phyloP scores from a whole-genome alignment of 2,797 vertebrate species.

The Silurus aristotelis region DNA sequence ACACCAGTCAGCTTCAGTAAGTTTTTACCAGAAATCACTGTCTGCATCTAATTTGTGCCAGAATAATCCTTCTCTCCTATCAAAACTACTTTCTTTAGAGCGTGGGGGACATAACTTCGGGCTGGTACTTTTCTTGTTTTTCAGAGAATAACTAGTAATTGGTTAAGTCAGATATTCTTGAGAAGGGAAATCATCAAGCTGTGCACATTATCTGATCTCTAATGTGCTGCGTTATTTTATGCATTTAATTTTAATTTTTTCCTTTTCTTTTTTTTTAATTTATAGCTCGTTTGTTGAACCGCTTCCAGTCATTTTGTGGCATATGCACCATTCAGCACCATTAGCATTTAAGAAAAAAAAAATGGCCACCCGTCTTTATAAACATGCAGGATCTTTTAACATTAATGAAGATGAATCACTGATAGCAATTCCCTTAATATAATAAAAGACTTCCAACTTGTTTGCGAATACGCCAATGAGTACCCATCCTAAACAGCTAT shows the following conservation, averaged over 20 bases:
- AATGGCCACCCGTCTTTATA: background rate
- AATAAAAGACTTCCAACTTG: background rate
- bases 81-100: background rate
- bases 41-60: slow-evolving; percentile 24
- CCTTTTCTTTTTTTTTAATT: background rate
- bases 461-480: background rate
- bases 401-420: background rate
- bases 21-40: slow-evolving; percentile 8
- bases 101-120: background rate
- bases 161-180: background rate
- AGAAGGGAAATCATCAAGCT: slow-evolving; percentile 14
- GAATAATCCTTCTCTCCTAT: background rate
- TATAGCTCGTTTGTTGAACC: background rate
- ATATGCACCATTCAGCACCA: background rate
- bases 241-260: background rate
- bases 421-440: background rate
- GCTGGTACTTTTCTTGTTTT: background rate
- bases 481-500: background rate
- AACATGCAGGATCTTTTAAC: background rate
- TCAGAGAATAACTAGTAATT: background rate
- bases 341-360: background rate
- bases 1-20: background rate
- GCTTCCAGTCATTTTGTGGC: background rate
- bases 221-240: slow-evolving; percentile 26
- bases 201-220: background rate